Base-by-base conservation (phyloP, 2,113 vertebrate genomes). In the Albula goreensis region DNA sequence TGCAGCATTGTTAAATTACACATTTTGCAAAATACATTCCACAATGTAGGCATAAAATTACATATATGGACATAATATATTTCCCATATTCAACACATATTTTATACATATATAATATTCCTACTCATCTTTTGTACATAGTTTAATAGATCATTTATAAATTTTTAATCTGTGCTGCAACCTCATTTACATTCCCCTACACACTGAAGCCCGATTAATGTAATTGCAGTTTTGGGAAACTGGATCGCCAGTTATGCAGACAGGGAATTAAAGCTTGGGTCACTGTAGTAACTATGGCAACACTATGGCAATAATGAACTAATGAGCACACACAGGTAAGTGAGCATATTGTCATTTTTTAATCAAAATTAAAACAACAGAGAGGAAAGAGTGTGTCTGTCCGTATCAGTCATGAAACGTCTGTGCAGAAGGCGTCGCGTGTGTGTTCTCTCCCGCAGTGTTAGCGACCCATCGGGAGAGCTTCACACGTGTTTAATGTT, bases 1-100 rank as follows among this genome's bases (percentile, higher is more conserved):
- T 78, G 86, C 87, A 86, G 66, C 81, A 81, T 74, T 74, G 70
- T 74, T 74, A 74, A 74, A 74, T 74, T 89, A 86, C 57, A 89
- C 78, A 86, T 80, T 77, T 88, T 87, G 86, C 60, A 89, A 90
- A 89, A 90, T 89, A 88, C 86, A 89, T 83, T 88, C 82, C 84
- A 56, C 49, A 56, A 83, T 57, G 77, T 74, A 74, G 8, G 22
- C 70, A 74, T 74, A 74, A 74, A 31, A 74, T 74, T 74, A 74
- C 70, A 74, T 74, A 74, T 74, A 74, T 74, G 70, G 70, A 74
- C 70, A 31, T 74, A n/a, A 74, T 31, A 74, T 31, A 25, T 63
- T 81, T 22, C 52, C 17, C 15, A n/a, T 81, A 60, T 83, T 22
- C 83, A 25, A 48, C 56, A 48, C 56, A 50, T 80, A 81, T 41